Base-by-base conservation (phyloP, 1,140 invertebrate genomes). In the Drosophila dunni region DNA sequence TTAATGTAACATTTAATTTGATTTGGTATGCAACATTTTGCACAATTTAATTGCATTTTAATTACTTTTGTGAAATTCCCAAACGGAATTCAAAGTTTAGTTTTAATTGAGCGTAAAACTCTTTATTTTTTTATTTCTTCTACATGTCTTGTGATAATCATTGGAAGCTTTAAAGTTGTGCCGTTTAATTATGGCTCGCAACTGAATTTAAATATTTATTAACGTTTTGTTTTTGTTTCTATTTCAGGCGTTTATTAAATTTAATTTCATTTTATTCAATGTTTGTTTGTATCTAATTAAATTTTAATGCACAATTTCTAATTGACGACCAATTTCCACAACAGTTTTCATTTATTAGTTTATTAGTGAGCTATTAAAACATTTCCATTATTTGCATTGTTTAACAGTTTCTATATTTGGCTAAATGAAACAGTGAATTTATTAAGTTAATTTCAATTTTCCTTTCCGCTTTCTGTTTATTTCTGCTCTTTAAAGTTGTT, bases 1-100 rank as follows among this genome's bases (percentile, higher is more conserved):
- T 61, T 54, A 51, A 60, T 67, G 56, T 56, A 54, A 61, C 54
- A 54, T 60, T 68, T 73, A 72, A 66, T 81, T 78, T 56, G 62
- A 81, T 73, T 67, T 48, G 58, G 48, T 54, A 44, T 29, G 15
- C 53, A 58, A 62, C 34, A 64, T 50, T 69, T 71, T 70, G 46
- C 69, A 29, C 13, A 68, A 71, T 81, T 85, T 78, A 85, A 85
- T 86, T 79, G 82, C 54, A 79, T 73, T 85, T 85, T 86, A 86
- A 85, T 86, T 85, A 79, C 60, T 44, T 50, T 60, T 64, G 57
- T 24, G 38, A 34, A 57, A 36, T 34, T 42, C 36, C 44, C 63
- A 33, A 48, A 42, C 24, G 7, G 17, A 38, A 44, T 17, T 57
- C 15, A 3, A 50, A 34, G 54, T 66, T 75, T 50, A 17, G 36